Evolutionary conservation across 2,797 vertebrate genomes (phyloP), one percentile per base, ranked within the genome.

Genomic region (Amblyopsis hoosieri): DNA sequence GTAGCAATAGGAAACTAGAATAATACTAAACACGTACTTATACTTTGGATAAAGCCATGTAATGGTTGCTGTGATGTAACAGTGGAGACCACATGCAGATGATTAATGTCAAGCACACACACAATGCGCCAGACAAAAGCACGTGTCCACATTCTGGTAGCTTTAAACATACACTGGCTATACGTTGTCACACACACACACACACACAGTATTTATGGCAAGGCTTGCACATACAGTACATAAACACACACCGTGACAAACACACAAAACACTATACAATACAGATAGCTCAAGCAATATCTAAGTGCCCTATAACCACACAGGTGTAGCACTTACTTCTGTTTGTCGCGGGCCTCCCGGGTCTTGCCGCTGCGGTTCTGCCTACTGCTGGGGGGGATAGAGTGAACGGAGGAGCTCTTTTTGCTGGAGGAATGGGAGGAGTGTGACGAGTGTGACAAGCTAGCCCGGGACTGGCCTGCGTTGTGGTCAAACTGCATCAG

Each of bases 401-500:
- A 99, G 94, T 99, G 97, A 63, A 96, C 93, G 0, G 98, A 99
- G 33, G 97, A 96, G 83, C 97, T 99, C 91, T 99, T 99, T 93
- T 99, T 99, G 93, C 98, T 99, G 86, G 98, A 98, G 72, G 97
- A 97, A 84, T 99, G 98, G 68, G 97, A 99, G 53, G 97, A 99
- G 89, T 99, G 97, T 81, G 97, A 98, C 69, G 97, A 98, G 92
- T 98, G 97, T 85, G 97, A 99, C 81, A 99, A 92, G 77, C 95
- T 98, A 84, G 95, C 94, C 82, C 97, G 92, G 14, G 97, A 98
- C 87, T 99, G 98, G 92, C 98, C 97, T 48, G 98, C 98, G 0
- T 99, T 99, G 92, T 99, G 97, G 94, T 99, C 98, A 57, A 99
- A 99, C 90, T 99, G 98, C 98, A 99, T 99, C 85, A 99, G 90